Evolutionary conservation across 2,113 vertebrate genomes (phyloP).

Genomic region (Nothoprocta perdicaria): DNA sequence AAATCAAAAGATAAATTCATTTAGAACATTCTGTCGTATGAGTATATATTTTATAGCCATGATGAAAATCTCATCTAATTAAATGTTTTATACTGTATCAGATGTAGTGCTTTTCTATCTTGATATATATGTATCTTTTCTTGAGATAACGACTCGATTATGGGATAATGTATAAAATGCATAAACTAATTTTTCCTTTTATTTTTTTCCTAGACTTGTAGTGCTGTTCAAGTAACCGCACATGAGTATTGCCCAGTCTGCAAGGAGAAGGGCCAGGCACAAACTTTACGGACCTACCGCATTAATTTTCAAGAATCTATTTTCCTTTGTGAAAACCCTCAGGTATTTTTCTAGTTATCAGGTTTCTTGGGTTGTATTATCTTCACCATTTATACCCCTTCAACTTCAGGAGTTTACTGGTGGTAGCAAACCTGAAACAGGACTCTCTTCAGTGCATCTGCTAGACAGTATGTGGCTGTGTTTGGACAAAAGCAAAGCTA

Average conservation of each 20-base stretch:
- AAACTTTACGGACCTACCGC: conserved; percentile 81
- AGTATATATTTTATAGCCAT: conserved; percentile 19
- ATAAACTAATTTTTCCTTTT: conserved; percentile 4
- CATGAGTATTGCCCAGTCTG: conserved; percentile 86
- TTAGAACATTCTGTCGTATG: not conserved
- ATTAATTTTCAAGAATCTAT: conserved; percentile 91
- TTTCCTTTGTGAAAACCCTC: conserved; percentile 89
- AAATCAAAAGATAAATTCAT: not conserved
- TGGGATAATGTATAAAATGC: not conserved
- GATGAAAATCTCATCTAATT: not conserved
- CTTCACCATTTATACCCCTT: not conserved
- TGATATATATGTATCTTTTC: conserved; percentile 24
- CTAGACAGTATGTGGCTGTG: not conserved
- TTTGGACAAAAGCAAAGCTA: not conserved
- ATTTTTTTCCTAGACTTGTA: conserved; percentile 74
- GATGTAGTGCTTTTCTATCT: conserved; percentile 27
- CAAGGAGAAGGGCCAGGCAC: conserved; percentile 82
- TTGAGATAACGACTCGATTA: not conserved
- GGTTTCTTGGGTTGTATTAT: not conserved
- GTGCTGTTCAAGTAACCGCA: conserved; percentile 41
- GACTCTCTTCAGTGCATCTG: not conserved
- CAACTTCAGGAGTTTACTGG: not conserved
- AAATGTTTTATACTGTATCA: not conserved
- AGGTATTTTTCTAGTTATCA: conserved; percentile 75
- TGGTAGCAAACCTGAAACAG: not conserved